Base-by-base conservation (phyloP, 2,113 vertebrate genomes). In the Lophius piscatorius region DNA sequence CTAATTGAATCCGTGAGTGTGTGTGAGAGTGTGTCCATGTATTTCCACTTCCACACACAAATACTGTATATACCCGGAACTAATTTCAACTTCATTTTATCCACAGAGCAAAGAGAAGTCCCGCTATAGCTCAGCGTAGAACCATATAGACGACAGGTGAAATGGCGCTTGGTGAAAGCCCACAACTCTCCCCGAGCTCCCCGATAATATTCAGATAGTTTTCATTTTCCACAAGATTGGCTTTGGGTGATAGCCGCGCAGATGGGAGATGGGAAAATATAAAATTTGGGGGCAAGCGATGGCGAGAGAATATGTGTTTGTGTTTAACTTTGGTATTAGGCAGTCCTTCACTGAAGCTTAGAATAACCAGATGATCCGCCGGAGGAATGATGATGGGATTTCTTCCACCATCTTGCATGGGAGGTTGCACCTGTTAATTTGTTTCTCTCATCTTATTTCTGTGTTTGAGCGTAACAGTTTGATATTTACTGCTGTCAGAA, bases 161-260 rank as follows among this genome's bases (percentile, higher is more conserved):
- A 76, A 84, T 75, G 67, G 66, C 8, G 69, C 62, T 75, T 22
- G 14, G 45, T 55, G 60, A 81, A 57, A 76, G 58, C 67, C 48
- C 41, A 42, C 50, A 35, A 14, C 70, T 63, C 50, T 63, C 63
- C 33, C 54, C 14, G 35, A 73, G 66, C 63, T 73, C 61, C 58
- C 16, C 5, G 6, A 55, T 64, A 70, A 78, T 86, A 82, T 80
- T 86, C 78, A 73, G 22, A 71, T 76, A 34, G 70, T 76, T 78
- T 74, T 80, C 66, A 80, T 78, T 85, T 80, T 80, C 75, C 68
- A 69, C 81, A 39, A 70, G 76, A 80, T 75, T 76, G 70, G 69
- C 57, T 74, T 26, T 26, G 42, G 58, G 38, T 65, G 58, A 83
- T 71, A 64, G 60, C 36, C 52, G 42, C 52, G 75, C 21, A 7